Evolutionary conservation across 2,888 invertebrate genomes (phyloP).

Genomic region (Volucella bombylans): DNA sequence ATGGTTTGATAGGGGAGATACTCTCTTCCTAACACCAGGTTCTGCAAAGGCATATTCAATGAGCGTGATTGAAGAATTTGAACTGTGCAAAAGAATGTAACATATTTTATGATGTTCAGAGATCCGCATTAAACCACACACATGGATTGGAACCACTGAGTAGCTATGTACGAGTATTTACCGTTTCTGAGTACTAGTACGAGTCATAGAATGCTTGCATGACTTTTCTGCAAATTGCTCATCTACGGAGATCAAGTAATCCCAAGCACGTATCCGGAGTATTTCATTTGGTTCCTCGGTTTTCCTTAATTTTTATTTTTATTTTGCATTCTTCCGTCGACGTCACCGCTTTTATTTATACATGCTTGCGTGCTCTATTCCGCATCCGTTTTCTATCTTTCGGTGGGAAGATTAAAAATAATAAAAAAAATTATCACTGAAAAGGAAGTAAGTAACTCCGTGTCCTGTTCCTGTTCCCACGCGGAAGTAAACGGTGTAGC

Average conservation of each 20-base stretch:
- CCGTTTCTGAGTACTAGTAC: background rate
- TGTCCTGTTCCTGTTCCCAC: slow-evolving; percentile 44
- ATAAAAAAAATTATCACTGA: slow-evolving; percentile 22
- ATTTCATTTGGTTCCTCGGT: slow-evolving; percentile 43
- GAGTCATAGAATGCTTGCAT: slow-evolving; percentile 44
- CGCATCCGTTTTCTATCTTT: slow-evolving; percentile 8
- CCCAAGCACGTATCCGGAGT: slow-evolving; percentile 50
- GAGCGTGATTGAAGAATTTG: slow-evolving; percentile 53
- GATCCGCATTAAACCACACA: slow-evolving; percentile 41
- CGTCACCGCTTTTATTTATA: background rate
- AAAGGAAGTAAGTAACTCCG: slow-evolving; percentile 47
- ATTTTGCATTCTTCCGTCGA: slow-evolving; percentile 35
- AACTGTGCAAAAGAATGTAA: slow-evolving; percentile 27
- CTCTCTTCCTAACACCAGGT: slow-evolving; percentile 11
- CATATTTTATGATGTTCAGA: slow-evolving; percentile 48
- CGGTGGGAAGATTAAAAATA: slow-evolving; percentile 43
- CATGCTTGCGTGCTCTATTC: background rate
- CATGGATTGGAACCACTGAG: slow-evolving; percentile 42
- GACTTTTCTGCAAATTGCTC: slow-evolving; percentile 54
- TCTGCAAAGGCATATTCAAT: slow-evolving; percentile 14
- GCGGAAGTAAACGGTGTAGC: slow-evolving; percentile 39
- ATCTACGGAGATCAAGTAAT: slow-evolving; percentile 44
- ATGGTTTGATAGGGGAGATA: background rate
- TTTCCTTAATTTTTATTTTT: slow-evolving; percentile 34
- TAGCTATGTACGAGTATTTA: slow-evolving; percentile 46